Evolutionary conservation across 2,888 invertebrate genomes (phyloP).

Genomic region (Xestia xanthographa): DNA sequence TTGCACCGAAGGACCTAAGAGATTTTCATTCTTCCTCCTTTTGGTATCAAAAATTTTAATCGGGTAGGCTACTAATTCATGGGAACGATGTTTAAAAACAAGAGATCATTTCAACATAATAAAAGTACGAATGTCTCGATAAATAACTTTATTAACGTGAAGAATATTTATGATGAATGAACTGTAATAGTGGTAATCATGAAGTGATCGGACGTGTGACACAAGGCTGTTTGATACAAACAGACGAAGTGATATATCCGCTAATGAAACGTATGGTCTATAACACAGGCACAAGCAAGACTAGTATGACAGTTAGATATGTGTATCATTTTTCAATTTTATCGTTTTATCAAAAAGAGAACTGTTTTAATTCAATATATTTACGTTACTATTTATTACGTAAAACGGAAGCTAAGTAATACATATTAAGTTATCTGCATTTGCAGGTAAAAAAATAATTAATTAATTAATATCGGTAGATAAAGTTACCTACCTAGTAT

Average conservation of each 20-base stretch:
- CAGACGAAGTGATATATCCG: slow-evolving; percentile 32
- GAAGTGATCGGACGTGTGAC: slow-evolving; percentile 47
- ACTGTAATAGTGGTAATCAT: slow-evolving; percentile 37
- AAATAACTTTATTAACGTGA: slow-evolving; percentile 10
- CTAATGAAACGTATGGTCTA: slow-evolving; percentile 19
- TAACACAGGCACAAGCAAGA: neutral
- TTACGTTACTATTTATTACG: slow-evolving; percentile 7
- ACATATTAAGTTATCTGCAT: neutral
- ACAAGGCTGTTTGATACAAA: slow-evolving; percentile 45
- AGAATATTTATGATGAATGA: slow-evolving; percentile 45
- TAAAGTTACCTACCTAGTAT: neutral
- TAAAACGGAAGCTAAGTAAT: slow-evolving; percentile 11
- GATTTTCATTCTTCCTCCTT: neutral
- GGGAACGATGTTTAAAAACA: neutral
- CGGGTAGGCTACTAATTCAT: neutral
- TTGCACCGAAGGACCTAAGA: neutral
- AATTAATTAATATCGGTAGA: neutral
- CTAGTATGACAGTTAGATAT: slow-evolving; percentile 14
- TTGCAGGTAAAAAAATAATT: neutral
- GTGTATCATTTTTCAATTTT: neutral
- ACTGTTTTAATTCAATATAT: neutral
- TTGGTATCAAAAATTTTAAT: neutral
- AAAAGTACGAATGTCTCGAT: neutral
- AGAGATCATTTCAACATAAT: neutral
- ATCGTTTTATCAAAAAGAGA: neutral